Percentiles rank a stretch among this genome's conserved stretches.
phyloP scores from a whole-genome alignment of 1,140 invertebrate genomes.

The Oedothorax gibbosus region DNA sequence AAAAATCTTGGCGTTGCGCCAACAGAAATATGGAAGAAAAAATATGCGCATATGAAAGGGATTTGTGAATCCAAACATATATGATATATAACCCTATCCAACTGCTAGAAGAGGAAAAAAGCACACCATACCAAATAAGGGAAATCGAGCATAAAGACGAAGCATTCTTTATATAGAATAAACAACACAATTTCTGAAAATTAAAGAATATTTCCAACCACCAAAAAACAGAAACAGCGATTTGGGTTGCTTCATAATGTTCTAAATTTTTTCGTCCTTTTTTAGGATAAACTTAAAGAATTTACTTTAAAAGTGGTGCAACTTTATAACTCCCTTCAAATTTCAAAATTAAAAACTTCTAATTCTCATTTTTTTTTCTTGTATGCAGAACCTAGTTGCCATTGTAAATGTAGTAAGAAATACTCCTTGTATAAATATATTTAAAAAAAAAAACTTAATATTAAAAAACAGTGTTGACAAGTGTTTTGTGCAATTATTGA shows the following conservation, averaged over 20 bases:
- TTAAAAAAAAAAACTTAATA: too few species aligned
- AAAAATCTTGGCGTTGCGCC: conserved; percentile 17
- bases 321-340: too few species aligned
- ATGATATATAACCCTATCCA: conserved; percentile 34
- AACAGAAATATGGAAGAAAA: conserved; percentile 2
- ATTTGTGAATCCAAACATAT: conserved; percentile 51
- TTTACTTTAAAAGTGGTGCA: too few species aligned
- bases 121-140: conserved; percentile 9
- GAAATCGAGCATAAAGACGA: conserved; percentile 47
- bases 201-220: conserved; percentile 14
- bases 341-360: too few species aligned
- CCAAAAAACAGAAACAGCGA: conserved; percentile 24
- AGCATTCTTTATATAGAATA: conserved; percentile 50
- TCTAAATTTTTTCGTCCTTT: not conserved
- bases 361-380: too few species aligned
- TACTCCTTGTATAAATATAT: too few species aligned
- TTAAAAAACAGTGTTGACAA: too few species aligned
- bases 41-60: conserved; percentile 48
- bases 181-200: conserved; percentile 40
- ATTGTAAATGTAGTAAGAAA: too few species aligned
- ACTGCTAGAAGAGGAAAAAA: not conserved
- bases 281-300: too few species aligned
- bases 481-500: too few species aligned
- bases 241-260: conserved; percentile 33
- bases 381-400: too few species aligned